A percentile compares a stretch with the other conserved stretches of the same genome.
These are phyloP conservation scores for Heliothis peltigera DNA, from an alignment of 2,888 invertebrate genomes.

Conservation along the genomic window DNA sequence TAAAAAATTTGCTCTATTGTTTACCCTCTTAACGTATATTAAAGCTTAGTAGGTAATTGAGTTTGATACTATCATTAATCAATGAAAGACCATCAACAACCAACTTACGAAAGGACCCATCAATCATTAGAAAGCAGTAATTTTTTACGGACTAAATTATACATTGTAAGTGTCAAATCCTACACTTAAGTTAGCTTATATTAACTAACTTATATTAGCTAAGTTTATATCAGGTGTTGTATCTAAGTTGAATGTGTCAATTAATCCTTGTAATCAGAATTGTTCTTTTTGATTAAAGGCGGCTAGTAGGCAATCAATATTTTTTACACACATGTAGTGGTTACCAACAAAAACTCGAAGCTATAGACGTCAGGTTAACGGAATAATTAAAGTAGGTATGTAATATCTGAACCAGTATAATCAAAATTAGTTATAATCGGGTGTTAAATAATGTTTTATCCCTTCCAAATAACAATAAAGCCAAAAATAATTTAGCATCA, in stretches of 20 bases:
- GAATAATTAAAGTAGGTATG: too few species aligned
- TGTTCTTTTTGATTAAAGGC: neutral
- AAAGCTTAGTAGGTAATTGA: neutral
- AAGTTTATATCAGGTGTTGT: neutral
- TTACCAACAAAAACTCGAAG: neutral
- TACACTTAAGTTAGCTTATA: neutral
- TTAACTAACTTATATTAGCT: too few species aligned
- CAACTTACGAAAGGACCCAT: neutral
- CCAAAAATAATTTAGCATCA: neutral
- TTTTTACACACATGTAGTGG: neutral
- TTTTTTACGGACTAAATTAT: constrained; percentile 11
- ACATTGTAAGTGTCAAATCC: constrained; percentile 4
- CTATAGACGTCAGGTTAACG: too few species aligned
- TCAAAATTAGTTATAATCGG: too few species aligned
- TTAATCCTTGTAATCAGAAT: neutral
- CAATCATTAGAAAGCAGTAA: neutral
- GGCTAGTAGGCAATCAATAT: too few species aligned
- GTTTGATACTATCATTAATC: constrained; percentile 28
- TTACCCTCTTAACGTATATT: constrained; percentile 4
- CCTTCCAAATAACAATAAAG: too few species aligned
- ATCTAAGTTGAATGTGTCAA: neutral
- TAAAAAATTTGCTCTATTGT: neutral
- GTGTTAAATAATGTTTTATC: too few species aligned
- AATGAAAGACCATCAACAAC: neutral
- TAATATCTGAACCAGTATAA: too few species aligned